Base-by-base conservation (phyloP, 2,113 vertebrate species). In the Corydoras maculifer region DNA sequence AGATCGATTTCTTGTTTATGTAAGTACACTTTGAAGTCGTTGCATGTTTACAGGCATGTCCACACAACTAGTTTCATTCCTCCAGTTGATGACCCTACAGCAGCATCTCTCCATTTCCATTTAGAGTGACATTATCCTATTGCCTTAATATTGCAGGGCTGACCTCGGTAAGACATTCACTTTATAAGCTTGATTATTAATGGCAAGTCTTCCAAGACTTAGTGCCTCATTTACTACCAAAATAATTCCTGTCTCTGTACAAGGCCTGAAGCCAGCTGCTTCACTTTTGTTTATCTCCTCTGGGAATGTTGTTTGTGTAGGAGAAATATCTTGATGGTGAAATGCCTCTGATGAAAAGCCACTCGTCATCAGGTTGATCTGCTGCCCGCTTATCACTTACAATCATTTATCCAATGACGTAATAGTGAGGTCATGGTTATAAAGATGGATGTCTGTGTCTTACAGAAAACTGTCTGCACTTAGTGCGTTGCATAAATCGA, bases 161-260 rank as follows among this genome's bases (percentile, higher is more conserved):
- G 89, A 87, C 89, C 86, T 65, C 14, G 50, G 62, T 13, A 57
- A 49, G 29, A n/a, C 29, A 64, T 25, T 32, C 15, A 59, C 75
- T 65, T 53, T 69, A 31, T 30, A 29, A 8, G 31, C 14, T 66
- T 73, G 61, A 70, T 74, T 51, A 60, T 72, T 69, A 51, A 69
- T 59, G 43, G 25, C 11, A 53, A 11, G 18, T 5, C 3, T 59
- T 68, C 50, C 43, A 55, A 12, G 18, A 69, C 51, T 68, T 62
- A 55, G 62, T 4, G 64, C 69, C 75, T 77, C 66, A 69, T 81
- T 75, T 70, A 57, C 49, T 53, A 25, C 15, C 74, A 77, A 79
- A 58, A 55, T 61, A 55, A 64, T 59, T 31, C 49, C 31, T 12
- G 53, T 73, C 66, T 69, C 59, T 75, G 69, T 77, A 72, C 31